Evolutionary conservation across 2,113 vertebrate genomes (phyloP).

Genomic region (Raja brachyura): DNA sequence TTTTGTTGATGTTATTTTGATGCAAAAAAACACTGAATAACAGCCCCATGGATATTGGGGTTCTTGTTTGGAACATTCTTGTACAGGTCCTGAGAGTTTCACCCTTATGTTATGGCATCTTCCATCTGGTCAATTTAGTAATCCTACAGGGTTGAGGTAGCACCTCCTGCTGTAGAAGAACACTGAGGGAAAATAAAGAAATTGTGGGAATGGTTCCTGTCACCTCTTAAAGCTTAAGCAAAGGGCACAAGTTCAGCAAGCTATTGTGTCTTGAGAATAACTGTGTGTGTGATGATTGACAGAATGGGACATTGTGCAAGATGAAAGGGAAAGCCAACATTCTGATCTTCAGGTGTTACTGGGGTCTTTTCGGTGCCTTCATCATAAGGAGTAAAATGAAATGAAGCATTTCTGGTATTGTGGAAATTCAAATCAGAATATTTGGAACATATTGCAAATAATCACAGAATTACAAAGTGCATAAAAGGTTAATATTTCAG

Average conservation of each 20-base stretch:
- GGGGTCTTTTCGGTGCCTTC: neutral
- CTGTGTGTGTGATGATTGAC: neutral
- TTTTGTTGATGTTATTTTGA: neutral
- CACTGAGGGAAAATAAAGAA: neutral
- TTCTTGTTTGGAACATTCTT: neutral
- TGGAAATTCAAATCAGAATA: neutral
- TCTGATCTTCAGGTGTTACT: neutral
- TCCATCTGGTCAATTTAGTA: neutral
- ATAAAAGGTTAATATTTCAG: neutral
- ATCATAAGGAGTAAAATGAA: neutral
- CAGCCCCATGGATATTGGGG: neutral
- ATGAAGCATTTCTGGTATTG: neutral
- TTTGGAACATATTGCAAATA: neutral
- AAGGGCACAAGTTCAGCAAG: conserved; percentile 19
- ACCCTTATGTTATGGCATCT: neutral
- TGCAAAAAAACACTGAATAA: neutral
- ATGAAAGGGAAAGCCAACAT: neutral
- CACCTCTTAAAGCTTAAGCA: conserved; percentile 3
- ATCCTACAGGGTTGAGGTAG: neutral
- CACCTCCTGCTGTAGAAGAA: neutral
- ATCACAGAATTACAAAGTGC: neutral
- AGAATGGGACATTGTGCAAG: neutral
- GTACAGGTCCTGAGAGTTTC: neutral
- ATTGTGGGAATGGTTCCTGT: neutral
- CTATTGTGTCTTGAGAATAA: neutral